Percentiles rank a stretch among this genome's conserved stretches.
Conservation (phyloP, 2,888 invertebrate genomes). For the Dryocosmus kuriphilus region DNA sequence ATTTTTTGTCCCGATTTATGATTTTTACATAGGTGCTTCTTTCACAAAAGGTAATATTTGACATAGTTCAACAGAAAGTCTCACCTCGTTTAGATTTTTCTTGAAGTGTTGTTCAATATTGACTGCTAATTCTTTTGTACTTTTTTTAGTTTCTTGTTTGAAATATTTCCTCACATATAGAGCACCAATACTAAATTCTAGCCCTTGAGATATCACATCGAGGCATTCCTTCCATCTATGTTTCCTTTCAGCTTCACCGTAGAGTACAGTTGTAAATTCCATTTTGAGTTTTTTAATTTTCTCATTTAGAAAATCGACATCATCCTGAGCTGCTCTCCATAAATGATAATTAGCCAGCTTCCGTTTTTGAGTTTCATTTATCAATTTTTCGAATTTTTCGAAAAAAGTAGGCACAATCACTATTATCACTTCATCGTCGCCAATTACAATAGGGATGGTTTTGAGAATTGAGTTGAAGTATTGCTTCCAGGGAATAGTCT, state of each 20-base stretch:
- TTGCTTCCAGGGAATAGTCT: slow-evolving; percentile 85
- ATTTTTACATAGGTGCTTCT: no score
- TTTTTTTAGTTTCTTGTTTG: slow-evolving; percentile 51
- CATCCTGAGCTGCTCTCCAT: slow-evolving; percentile 77
- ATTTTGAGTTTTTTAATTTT: slow-evolving; percentile 70
- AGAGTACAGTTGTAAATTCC: slow-evolving; percentile 71
- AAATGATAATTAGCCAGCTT: slow-evolving; percentile 79
- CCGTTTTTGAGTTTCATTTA: slow-evolving; percentile 64
- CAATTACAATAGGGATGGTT: slow-evolving; percentile 82
- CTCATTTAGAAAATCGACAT: slow-evolving; percentile 71
- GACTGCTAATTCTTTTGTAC: no score
- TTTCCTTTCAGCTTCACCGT: slow-evolving; percentile 71
- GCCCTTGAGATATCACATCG: slow-evolving; percentile 86
- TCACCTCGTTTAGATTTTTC: no score
- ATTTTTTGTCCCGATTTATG: no score
- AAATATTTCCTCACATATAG: slow-evolving; percentile 93
- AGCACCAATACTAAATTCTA: slow-evolving; percentile 89
- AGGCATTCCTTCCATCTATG: slow-evolving; percentile 92
- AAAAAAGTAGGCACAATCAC: slow-evolving; percentile 85
- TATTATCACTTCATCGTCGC: slow-evolving; percentile 86
- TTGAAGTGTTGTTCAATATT: no score
- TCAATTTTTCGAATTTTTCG: not conserved
- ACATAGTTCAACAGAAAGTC: no score
- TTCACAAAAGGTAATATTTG: no score
- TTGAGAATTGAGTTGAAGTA: slow-evolving; percentile 89